phyloP scores from a whole-genome alignment of 2,888 invertebrate species.

The Campopleginae sp. region DNA sequence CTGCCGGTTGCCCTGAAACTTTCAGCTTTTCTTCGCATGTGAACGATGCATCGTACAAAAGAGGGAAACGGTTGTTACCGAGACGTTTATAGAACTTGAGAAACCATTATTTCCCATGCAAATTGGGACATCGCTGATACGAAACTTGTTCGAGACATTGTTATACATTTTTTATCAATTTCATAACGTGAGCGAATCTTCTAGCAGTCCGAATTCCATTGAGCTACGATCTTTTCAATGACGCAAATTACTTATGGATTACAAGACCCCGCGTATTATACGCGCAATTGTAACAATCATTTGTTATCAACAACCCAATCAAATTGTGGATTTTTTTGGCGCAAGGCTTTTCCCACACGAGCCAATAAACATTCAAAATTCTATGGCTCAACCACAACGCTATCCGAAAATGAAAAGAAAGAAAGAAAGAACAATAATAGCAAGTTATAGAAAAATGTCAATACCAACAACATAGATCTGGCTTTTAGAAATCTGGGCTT shows the following conservation, averaged over 20 bases:
- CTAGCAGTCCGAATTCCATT: background rate
- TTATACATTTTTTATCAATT: slow-evolving; percentile 42
- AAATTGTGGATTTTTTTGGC: no score
- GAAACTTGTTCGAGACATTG: slow-evolving; percentile 74
- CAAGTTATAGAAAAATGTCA: background rate
- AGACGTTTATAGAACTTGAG: slow-evolving; percentile 66
- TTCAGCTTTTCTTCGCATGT: slow-evolving; percentile 15
- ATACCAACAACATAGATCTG: background rate
- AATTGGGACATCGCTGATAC: slow-evolving; percentile 81
- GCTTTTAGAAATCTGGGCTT: slow-evolving; percentile 1
- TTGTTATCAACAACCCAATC: no score
- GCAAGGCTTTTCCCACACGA: no score
- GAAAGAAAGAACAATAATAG: background rate
- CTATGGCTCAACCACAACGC: no score
- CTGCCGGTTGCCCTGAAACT: slow-evolving; percentile 9
- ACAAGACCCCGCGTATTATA: no score
- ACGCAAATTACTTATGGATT: background rate
- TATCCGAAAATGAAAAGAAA: background rate
- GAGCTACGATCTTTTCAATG: background rate
- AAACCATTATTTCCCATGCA: slow-evolving; percentile 72
- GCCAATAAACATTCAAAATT: no score
- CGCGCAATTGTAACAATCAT: no score
- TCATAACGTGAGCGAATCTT: slow-evolving; percentile 6
- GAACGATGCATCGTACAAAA: background rate
- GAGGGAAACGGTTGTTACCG: slow-evolving; percentile 2